Evolutionary conservation across 2,797 vertebrate genomes (phyloP).

Genomic region (Choloepus didactylus): DNA sequence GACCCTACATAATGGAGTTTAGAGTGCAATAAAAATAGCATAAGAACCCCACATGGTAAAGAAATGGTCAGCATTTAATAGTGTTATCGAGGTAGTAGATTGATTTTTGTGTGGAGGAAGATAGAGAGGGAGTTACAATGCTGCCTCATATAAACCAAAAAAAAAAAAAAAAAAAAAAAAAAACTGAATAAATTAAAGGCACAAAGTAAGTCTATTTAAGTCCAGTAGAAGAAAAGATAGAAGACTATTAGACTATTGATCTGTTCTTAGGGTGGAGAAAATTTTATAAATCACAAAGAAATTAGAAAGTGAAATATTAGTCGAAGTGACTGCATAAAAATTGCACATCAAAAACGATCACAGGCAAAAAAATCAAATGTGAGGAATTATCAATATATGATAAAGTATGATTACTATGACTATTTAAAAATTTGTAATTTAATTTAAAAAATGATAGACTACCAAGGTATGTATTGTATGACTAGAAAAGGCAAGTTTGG

Average conservation of each 20-base stretch:
- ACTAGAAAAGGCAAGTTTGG: background rate
- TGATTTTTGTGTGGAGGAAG: background rate
- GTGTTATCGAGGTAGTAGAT: background rate
- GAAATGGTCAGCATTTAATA: background rate
- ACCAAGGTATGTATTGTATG: background rate
- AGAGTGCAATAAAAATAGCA: background rate
- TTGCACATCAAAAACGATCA: background rate
- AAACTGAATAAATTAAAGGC: background rate
- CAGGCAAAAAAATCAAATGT: background rate
- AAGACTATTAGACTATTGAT: background rate
- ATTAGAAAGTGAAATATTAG: slow-evolving; percentile 5
- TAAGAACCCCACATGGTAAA: background rate
- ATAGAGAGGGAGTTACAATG: background rate
- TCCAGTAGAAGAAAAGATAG: background rate
- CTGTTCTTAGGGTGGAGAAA: background rate
- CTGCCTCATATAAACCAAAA: background rate
- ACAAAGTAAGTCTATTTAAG: background rate
- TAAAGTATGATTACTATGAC: background rate
- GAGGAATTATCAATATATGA: background rate
- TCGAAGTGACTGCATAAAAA: background rate
- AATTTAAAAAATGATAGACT: background rate
- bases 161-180: background rate
- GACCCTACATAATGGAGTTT: no score
- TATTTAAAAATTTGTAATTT: background rate
- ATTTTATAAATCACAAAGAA: background rate